Base-by-base conservation (phyloP, 2,797 vertebrate species). In the Melanotaenia pygmaea region DNA sequence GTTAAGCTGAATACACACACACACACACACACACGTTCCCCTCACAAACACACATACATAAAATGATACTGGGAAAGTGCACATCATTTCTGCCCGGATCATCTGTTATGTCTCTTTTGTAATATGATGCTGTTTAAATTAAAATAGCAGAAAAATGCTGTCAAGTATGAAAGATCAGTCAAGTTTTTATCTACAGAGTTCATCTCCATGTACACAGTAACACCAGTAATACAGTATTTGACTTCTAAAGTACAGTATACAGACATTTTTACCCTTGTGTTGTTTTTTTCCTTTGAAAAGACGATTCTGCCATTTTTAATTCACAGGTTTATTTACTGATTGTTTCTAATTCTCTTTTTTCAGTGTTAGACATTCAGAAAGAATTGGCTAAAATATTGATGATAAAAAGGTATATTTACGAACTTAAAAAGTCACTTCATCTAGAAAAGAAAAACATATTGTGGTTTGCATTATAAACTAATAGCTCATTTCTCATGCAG, bases 151-250 rank as follows among this genome's bases (percentile, higher is more conserved):
- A 93, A 88, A 90, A 90, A 89, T 87, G 89, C 81, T 84, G 92
- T 94, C 93, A 94, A 92, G 91, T 94, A 94, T 90, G 89, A 94
- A 91, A 92, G 80, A 93, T 92, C 92, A 91, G 93, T 94, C 93
- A 94, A 92, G 93, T 94, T 92, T 74, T 66, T 80, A 88, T 89
- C 77, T 79, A 91, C 86, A 87, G 83, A 70, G 79, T 87, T 91
- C 86, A 79, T 79, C 84, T 88, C 79, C 86, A 92, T 93, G 88
- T 93, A 92, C 90, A 94, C 91, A 86, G 86, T 87, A 92, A 93
- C 91, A 94, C 89, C 87, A 94, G 93, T 90, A 88, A 91, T 90
- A 92, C 92, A 91, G 92, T 93, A 92, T 93, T 79, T 90, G 79
- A 92, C 87, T 89, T 91, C 84, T 89, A 90, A 90, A 89, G 87